A percentile compares a stretch with the other conserved stretches of the same genome.
Evolutionary conservation across 2,888 invertebrate species (phyloP).

Genomic region (Lasioglossum leucozonium): DNA sequence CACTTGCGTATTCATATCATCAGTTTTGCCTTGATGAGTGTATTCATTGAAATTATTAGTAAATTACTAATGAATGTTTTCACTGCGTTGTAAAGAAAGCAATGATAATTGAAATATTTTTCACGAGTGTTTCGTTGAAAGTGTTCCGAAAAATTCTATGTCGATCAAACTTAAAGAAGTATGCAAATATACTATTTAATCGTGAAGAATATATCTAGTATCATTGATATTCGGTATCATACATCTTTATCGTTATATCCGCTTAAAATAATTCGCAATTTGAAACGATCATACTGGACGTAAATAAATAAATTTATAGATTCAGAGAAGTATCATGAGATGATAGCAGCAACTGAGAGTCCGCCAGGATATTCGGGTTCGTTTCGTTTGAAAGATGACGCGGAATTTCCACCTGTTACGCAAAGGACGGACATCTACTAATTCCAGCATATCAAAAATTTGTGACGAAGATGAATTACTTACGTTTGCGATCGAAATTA

Average conservation of each 20-base stretch:
- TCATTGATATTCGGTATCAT: constrained; percentile 63
- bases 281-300: constrained; percentile 33
- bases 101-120: constrained; percentile 57
- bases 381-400: constrained; percentile 92
- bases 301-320: constrained; percentile 85
- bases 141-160: not conserved
- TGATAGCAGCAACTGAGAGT: constrained; percentile 90
- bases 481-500: constrained; percentile 52
- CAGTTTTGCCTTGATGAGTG: constrained; percentile 14
- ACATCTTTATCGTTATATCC: constrained; percentile 74
- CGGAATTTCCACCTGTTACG: constrained; percentile 93
- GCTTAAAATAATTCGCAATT: constrained; percentile 48
- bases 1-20: constrained; percentile 1
- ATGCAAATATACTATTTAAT: constrained; percentile 20
- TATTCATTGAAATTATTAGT: constrained; percentile 51
- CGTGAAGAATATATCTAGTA: constrained; percentile 56
- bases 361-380: constrained; percentile 87
- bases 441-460: constrained; percentile 72
- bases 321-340: constrained; percentile 90
- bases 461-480: constrained; percentile 33
- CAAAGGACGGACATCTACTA: constrained; percentile 85
- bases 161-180: not conserved
- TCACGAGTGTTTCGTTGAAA: constrained; percentile 25
- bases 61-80: constrained; percentile 48
- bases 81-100: constrained; percentile 40